Conservation (phyloP, 2,113 vertebrate species). For the Oxygymnocypris stewartii region DNA sequence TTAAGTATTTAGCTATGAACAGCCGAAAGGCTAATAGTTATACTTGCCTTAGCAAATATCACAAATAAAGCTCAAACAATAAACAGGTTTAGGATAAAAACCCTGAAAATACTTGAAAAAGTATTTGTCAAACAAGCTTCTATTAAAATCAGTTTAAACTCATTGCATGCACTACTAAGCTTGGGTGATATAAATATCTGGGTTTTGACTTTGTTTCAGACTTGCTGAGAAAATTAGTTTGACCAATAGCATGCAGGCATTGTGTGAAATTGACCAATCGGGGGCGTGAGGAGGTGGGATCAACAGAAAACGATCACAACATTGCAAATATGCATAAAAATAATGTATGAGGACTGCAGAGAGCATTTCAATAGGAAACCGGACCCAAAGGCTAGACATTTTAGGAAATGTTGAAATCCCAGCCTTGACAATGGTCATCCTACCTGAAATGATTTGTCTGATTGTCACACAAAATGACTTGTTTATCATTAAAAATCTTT, state of each 20-base stretch:
- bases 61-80: not conserved
- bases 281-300: not conserved
- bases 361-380: not conserved
- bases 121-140: not conserved
- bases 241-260: not conserved
- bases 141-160: not conserved
- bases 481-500: not conserved
- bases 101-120: not conserved
- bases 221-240: not conserved
- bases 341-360: not conserved
- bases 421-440: not conserved
- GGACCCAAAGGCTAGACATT: not conserved
- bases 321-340: not conserved
- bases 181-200: too few species aligned
- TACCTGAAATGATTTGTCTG: not conserved
- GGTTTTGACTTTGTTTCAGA: too few species aligned
- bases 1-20: conserved; percentile 3
- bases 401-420: not conserved
- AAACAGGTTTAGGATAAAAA: not conserved
- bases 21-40: not conserved
- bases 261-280: not conserved
- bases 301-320: not conserved
- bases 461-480: not conserved
- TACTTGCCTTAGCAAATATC: not conserved
- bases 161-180: not conserved